Base-by-base conservation (phyloP, 2,797 vertebrate species). In the Leontopithecus rosalia region DNA sequence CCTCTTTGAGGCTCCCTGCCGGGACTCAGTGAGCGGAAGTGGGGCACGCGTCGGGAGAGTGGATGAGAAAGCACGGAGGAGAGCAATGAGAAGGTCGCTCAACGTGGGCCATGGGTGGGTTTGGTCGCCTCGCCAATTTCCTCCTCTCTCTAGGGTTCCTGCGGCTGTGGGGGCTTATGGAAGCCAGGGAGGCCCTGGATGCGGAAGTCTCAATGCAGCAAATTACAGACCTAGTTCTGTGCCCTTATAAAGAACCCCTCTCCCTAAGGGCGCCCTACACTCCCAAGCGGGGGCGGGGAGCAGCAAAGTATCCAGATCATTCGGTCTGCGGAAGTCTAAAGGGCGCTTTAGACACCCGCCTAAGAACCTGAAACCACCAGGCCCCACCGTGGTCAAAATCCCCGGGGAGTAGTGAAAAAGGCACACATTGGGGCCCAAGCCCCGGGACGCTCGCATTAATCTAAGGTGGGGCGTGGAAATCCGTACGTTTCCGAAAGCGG, bases 301-400 rank as follows among this genome's bases (percentile, higher is more conserved):
- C 26, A 2, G 75, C 80, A 3, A 43, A 76, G 50, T 33, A 89
- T 93, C 73, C 91, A 55, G 88, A 83, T 87, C 94, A 14, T 57
- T 81, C 33, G 76, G 95, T 87, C 93, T 95, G 96, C 88, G 97
- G 97, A 97, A 97, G 95, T 91, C 79, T 36, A 94, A 89, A 81
- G 1, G n/a, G 70, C 70, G 82, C 83, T 75, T 48, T 2, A 36
- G 48, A 76, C 50, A 73, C 67, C 39, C 1, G 46, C n/a, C 43
- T 13, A 36, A 55, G 88, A 84, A 17, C 70, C 75, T 30, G 28
- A 33, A 85, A 77, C 67, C 48, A 30, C 77, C 33, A 90, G 81
- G 88, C n/a, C 89, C 2, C n/a, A 36, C 46, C 4, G 4, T 9
- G 48, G 64, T n/a, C 57, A 55, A 46, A 36, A 22, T 8, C 92